Evolutionary conservation across 1,140 invertebrate genomes (phyloP), one percentile per base, ranked within the genome.

Genomic region (Euglossa dilemma): DNA sequence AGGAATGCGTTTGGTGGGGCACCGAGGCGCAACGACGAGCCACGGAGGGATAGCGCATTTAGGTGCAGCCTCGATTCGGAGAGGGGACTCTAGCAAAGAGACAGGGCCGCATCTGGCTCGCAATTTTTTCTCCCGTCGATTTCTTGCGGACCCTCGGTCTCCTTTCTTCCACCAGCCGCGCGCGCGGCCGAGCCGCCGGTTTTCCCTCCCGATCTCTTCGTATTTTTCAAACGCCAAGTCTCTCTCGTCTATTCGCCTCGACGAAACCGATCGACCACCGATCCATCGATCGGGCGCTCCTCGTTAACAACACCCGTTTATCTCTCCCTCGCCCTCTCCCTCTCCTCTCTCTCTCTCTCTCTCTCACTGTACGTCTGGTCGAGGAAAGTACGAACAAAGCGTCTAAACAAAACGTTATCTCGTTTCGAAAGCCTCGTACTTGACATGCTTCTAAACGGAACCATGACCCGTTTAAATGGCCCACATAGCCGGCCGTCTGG

Each of bases 51-150:
- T 92, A 92, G 91, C 91, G 87, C 91, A 92, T 88, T 92, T 93
- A 92, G 91, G 91, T 91, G 85, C 86, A 91, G 85, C 84, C 88
- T 82, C 83, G 75, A 77, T 80, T 50, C 73, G 81, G 83, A 89
- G 89, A 86, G 89, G 91, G 91, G 88, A 86, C 85, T 94, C 93
- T 93, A 94, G 93, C 92, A 93, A 91, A 87, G 93, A 94, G 91
- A 91, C 91, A 92, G 91, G 91, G 92, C 92, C 88, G 87, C 85
- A 89, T 85, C 87, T 87, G 89, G 63, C 82, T 54, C 23, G 76
- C 73, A 80, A 88, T 85, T 89, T 89, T 84, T 74, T 78, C 36
- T 45, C 2, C 43, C 74, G 59, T 43, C 66, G 36, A 67, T 84
- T 87, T 86, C 85, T 88, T 85, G 79, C 71, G 47, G 74, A 54